A percentile compares a stretch with the other conserved stretches of the same genome.
Evolutionary conservation across 2,113 vertebrate genomes (phyloP).

Genomic region (Hippocampus zosterae): DNA sequence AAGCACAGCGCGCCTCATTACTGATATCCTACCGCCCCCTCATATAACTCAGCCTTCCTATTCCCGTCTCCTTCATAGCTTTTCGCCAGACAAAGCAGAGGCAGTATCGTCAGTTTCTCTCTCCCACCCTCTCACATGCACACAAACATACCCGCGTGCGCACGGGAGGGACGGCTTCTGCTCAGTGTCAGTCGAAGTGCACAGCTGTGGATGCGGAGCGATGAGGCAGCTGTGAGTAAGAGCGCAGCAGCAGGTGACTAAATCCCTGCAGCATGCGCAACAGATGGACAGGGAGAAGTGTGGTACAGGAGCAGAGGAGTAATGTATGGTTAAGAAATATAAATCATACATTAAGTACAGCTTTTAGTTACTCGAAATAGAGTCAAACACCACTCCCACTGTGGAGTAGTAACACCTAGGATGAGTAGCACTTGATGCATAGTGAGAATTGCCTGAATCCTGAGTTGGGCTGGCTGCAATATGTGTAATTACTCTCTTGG

Average conservation of each 20-base stretch:
- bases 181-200: slow-evolving; percentile 34
- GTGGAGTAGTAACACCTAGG: background rate
- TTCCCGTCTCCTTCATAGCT: slow-evolving; percentile 42
- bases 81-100: slow-evolving; percentile 44
- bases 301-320: slow-evolving; percentile 5
- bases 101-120: slow-evolving; percentile 16
- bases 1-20: slow-evolving; percentile 53
- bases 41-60: slow-evolving; percentile 58
- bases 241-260: slow-evolving; percentile 56
- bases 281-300: slow-evolving; percentile 26
- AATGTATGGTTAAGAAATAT: background rate
- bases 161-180: slow-evolving; percentile 18
- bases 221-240: slow-evolving; percentile 31
- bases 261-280: slow-evolving; percentile 25
- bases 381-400: background rate
- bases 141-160: slow-evolving; percentile 10
- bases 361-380: background rate
- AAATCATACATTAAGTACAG: background rate
- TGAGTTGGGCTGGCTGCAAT: background rate
- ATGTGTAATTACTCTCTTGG: no score
- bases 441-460: background rate
- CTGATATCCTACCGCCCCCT: slow-evolving; percentile 61
- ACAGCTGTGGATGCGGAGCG: slow-evolving; percentile 45
- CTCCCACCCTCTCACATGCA: slow-evolving; percentile 20
- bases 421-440: background rate